Evolutionary conservation across 1,140 invertebrate genomes (phyloP).

Genomic region (Drosophila chauvacae): DNA sequence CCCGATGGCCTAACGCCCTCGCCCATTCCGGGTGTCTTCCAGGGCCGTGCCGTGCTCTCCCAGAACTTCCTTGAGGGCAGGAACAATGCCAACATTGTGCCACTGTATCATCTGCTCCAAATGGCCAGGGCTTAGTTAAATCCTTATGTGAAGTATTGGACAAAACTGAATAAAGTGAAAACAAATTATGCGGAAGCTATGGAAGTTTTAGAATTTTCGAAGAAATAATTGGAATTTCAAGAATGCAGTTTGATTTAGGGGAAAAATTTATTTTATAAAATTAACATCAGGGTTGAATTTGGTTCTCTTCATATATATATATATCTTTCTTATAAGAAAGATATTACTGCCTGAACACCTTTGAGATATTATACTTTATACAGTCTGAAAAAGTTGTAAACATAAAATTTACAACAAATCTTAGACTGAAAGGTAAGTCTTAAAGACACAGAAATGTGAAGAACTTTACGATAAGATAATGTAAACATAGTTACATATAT

Average conservation of each 20-base stretch:
- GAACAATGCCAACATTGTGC: slow-evolving; percentile 48
- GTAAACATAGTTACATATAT: no score
- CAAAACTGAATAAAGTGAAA: slow-evolving; percentile 19
- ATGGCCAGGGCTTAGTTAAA: slow-evolving; percentile 45
- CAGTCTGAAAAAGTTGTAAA: no score
- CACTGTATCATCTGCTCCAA: slow-evolving; percentile 68
- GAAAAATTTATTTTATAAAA: no score
- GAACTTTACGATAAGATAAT: no score
- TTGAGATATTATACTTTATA: no score
- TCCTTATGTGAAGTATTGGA: neutral
- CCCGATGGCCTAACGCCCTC: slow-evolving; percentile 4
- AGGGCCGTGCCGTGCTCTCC: slow-evolving; percentile 45
- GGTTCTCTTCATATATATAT: no score
- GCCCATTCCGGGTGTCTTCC: slow-evolving; percentile 54
- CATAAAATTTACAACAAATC: no score
- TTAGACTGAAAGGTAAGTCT: no score
- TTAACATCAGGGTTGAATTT: no score
- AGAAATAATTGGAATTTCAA: neutral
- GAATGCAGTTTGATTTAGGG: neutral
- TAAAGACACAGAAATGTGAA: no score
- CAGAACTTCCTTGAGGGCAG: slow-evolving; percentile 51
- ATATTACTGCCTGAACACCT: no score
- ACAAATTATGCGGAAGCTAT: neutral
- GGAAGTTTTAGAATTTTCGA: neutral
- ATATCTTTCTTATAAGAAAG: no score